A percentile compares a stretch with the other conserved stretches of the same genome.
Evolutionary conservation across 1,140 invertebrate species (phyloP).

Genomic region (Chrysomallon squamiferum): DNA sequence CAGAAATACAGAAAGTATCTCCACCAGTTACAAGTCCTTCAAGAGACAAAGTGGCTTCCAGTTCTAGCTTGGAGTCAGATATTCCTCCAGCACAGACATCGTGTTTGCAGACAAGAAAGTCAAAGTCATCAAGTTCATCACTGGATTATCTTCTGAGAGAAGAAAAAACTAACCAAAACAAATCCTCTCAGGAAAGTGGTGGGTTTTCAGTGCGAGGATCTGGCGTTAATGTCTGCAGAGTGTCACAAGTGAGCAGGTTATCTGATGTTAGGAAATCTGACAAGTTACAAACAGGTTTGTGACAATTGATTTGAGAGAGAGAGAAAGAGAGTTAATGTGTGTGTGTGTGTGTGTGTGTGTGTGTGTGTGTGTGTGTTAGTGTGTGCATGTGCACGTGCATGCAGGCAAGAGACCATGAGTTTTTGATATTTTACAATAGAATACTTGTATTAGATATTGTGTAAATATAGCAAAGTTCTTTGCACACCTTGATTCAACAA

Average conservation of each 20-base stretch:
- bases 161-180: too few relatives aligned
- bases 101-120: not conserved
- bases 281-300: not conserved
- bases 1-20: not conserved
- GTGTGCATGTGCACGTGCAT: too few relatives aligned
- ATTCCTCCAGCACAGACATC: not conserved
- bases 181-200: slow-evolving; percentile 3
- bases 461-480: too few relatives aligned
- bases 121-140: not conserved
- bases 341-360: not conserved
- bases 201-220: slow-evolving; percentile 3
- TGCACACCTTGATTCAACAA: too few relatives aligned
- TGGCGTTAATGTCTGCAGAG: not conserved
- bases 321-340: not conserved
- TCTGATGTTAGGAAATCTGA: not conserved
- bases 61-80: slow-evolving; percentile 3
- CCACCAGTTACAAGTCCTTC: not conserved
- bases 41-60: not conserved
- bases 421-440: too few relatives aligned
- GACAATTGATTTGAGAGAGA: too few relatives aligned
- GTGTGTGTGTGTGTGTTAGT: not conserved
- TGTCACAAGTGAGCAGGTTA: not conserved
- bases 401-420: too few relatives aligned
- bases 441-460: too few relatives aligned
- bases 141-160: too few relatives aligned